phyloP scores from a whole-genome alignment of 2,888 invertebrate genomes.

The Nymphalis c-album region DNA sequence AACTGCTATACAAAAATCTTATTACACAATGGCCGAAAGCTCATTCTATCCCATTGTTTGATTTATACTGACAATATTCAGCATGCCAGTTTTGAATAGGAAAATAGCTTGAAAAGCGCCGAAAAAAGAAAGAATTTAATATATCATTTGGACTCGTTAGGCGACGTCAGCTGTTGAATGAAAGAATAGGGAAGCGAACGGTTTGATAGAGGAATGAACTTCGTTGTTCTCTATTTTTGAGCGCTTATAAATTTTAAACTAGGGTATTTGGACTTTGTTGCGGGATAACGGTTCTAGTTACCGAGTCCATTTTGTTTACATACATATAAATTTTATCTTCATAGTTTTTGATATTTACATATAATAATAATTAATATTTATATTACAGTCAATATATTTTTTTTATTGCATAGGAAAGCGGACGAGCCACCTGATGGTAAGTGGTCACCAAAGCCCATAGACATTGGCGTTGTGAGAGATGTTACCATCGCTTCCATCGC shows the following conservation, averaged over 20 bases:
- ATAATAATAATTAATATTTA: too few species aligned
- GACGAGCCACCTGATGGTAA: too few species aligned
- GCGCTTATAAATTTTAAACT: slow-evolving; percentile 10
- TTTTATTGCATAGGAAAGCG: too few species aligned
- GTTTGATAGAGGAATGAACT: slow-evolving; percentile 36
- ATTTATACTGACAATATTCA: slow-evolving; percentile 36
- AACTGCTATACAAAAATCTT: slow-evolving; percentile 26
- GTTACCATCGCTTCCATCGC: too few species aligned
- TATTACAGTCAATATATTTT: too few species aligned
- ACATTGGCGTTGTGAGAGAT: too few species aligned
- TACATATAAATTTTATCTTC: neutral
- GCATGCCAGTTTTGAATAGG: slow-evolving; percentile 31
- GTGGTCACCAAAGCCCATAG: too few species aligned
- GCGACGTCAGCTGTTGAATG: slow-evolving; percentile 37
- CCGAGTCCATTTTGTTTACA: neutral
- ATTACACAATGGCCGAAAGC: slow-evolving; percentile 24
- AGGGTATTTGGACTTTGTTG: neutral
- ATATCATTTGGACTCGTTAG: slow-evolving; percentile 42
- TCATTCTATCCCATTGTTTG: slow-evolving; percentile 31
- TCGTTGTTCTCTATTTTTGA: slow-evolving; percentile 15
- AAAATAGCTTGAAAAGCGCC: slow-evolving; percentile 32
- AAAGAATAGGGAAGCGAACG: slow-evolving; percentile 37
- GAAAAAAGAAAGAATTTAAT: slow-evolving; percentile 37
- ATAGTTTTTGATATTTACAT: too few species aligned
- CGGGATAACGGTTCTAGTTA: neutral